These are phyloP conservation scores for Agonopterix heracliana DNA, from an alignment of 2,888 invertebrate species.

Conservation along the genomic window DNA sequence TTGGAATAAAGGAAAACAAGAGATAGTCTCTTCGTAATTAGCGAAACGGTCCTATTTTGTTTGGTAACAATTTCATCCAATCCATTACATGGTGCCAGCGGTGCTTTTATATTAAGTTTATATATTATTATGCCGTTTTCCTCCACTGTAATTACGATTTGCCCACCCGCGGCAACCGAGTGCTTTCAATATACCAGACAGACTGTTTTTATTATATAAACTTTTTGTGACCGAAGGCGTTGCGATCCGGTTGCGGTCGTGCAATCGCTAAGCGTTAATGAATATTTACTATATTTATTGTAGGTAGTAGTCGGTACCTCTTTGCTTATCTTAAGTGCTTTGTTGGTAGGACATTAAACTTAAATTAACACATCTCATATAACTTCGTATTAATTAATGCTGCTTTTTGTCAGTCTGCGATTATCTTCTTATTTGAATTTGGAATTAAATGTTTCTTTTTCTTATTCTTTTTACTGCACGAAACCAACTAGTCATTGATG, in stretches of 20 bases:
- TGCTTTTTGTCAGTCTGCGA: too few species aligned
- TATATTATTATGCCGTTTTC: conserved; percentile 19
- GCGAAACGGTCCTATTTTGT: background rate
- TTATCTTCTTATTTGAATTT: too few species aligned
- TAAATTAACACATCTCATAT: conserved; percentile 29
- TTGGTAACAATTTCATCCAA: conserved; percentile 3
- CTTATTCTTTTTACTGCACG: too few species aligned
- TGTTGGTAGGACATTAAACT: conserved; percentile 10
- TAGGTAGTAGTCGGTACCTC: conserved; percentile 25
- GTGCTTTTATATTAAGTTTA: conserved; percentile 19
- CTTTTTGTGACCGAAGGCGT: conserved; percentile 26
- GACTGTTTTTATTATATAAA: conserved; percentile 21
- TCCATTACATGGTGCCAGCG: conserved; percentile 5
- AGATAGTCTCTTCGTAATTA: background rate
- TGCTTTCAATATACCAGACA: conserved; percentile 22
- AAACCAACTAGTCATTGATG: too few species aligned
- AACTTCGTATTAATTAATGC: background rate
- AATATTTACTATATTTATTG: conserved; percentile 42
- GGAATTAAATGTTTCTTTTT: too few species aligned
- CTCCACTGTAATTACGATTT: conserved; percentile 31
- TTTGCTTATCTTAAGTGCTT: conserved; percentile 20
- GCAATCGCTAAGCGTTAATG: conserved; percentile 36
- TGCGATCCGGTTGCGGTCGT: conserved; percentile 30
- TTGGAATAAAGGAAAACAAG: conserved; percentile 1
- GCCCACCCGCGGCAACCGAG: conserved; percentile 34